Base-by-base conservation (phyloP, 2,888 invertebrate genomes). In the Trichopria drosophilae region DNA sequence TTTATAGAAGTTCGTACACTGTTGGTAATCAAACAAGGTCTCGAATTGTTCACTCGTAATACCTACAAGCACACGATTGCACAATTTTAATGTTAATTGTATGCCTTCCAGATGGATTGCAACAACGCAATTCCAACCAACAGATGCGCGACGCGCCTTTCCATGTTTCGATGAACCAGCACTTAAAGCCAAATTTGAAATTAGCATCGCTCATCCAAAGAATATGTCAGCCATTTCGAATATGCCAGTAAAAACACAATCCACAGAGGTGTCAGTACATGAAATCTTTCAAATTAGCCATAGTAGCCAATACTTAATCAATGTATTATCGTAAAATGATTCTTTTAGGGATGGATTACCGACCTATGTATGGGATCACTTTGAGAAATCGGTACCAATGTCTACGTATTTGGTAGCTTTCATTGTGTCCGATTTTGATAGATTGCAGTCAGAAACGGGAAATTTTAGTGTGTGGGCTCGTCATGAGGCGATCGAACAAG, bases 151-250 rank as follows among this genome's bases (percentile, higher is more conserved):
- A 12, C 81, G 85, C 51, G 89, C 90, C 4, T 91, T 92, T 75
- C 92, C 91, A 0, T 92, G 91, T 74, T 91, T 90, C 78, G 92
- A 92, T 72, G 91, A 92, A 72, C 92, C 92, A 0, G 87, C 87
- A 0, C 74, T 90, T 41, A 92, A 92, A 71, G 91, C 91, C 0
- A 82, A 80, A 54, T 92, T 92, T 66, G 85, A 85, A 58, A 82
- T 92, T 64, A 87, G 83, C 71, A 83, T 92, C 37, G 90, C 87
- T 0, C 77, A 90, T 16, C 84, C 84, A 0, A 73, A 73, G 41
- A 84, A 86, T 64, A 84, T 92, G 86, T 81, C 83, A 20, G 82
- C 88, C 1, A 81, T 90, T 24, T 90, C 90, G 18, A 90, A 90
- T 66, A 90, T 90, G 90, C 87, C 87, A 46, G 74, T 73, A 26